Conservation (phyloP, 2,888 invertebrate genomes). For the Candidula unifasciata region DNA sequence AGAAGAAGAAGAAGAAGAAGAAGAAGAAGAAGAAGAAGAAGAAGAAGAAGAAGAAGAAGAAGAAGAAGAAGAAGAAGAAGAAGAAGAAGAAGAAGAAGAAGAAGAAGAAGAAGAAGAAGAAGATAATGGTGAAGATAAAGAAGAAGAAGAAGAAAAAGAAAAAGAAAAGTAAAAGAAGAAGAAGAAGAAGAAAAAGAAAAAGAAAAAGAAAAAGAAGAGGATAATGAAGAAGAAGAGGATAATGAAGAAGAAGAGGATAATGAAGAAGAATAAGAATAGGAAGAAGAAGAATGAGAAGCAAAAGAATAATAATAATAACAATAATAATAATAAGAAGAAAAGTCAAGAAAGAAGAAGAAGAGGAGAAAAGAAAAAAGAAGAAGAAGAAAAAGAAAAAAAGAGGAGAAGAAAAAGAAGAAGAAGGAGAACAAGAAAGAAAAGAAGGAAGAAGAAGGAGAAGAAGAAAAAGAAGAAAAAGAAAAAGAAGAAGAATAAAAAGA, state of each 20-base stretch:
- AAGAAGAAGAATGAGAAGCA: too few relatives aligned
- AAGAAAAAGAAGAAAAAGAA: too few relatives aligned
- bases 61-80: background rate
- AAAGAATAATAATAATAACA: too few relatives aligned
- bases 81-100: background rate
- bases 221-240: background rate
- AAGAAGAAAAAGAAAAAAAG: too few relatives aligned
- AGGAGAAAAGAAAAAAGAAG: too few relatives aligned
- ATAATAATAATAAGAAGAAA: too few relatives aligned
- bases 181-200: slow-evolving; percentile 13
- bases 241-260: background rate
- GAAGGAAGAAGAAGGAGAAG: too few relatives aligned
- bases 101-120: background rate
- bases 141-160: background rate
- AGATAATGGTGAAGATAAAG: background rate
- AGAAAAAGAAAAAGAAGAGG: background rate
- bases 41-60: background rate
- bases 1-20: background rate
- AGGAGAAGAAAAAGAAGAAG: too few relatives aligned
- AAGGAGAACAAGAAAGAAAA: too few relatives aligned
- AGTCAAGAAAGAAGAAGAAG: too few relatives aligned
- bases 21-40: background rate
- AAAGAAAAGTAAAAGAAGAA: background rate
- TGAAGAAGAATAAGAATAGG: too few relatives aligned
- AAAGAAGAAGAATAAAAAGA: too few relatives aligned